Base-by-base conservation (phyloP, 2,113 vertebrate species). In the Pelmatolapia mariae region DNA sequence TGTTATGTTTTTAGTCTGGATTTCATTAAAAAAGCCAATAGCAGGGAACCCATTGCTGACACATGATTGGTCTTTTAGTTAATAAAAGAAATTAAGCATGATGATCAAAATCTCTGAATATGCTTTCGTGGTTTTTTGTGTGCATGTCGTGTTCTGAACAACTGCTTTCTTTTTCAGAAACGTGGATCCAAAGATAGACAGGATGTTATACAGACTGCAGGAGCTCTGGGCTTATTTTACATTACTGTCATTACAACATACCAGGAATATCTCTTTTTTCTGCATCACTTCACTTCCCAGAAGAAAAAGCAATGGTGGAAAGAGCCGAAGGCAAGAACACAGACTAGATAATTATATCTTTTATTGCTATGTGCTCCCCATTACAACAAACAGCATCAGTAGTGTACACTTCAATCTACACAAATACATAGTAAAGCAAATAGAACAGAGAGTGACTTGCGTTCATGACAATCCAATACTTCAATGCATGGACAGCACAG, bases 281-380 rank as follows among this genome's bases (percentile, higher is more conserved):
- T 18, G 31, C 31, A 54, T 24, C 13, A 7, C 15, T 82, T 33
- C 52, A 43, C 13, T 9, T 12, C 11, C 10, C 59, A 61, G 29
- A 63, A 29, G 56, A 7, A 53, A 31, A 53, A 66, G 45, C 12
- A 7, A 18, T 0, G 38, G n/a, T 5, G n/a, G 2, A 76, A 6
- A 53, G 83, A 22, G 12, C 3, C 8, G 3, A 82, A 82, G 71
- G 12, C 16, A 91, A 47, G 68, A 57, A 47, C 73, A 15, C 16
- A 24, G 45, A 68, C 22, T n/a, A 40, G 26, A 90, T 93, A 90
- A 52, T 87, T 90, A 89, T 89, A 85, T 91, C 82, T 83, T 97
- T 98, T 98, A 98, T 98, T 98, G 94, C 96, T 97, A 97, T 94
- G 92, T 97, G 97, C 97, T 98, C 97, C 97, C 97, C 97, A 96